phyloP scores from a whole-genome alignment of 2,797 vertebrate genomes.

The Gambusia yucatana region DNA sequence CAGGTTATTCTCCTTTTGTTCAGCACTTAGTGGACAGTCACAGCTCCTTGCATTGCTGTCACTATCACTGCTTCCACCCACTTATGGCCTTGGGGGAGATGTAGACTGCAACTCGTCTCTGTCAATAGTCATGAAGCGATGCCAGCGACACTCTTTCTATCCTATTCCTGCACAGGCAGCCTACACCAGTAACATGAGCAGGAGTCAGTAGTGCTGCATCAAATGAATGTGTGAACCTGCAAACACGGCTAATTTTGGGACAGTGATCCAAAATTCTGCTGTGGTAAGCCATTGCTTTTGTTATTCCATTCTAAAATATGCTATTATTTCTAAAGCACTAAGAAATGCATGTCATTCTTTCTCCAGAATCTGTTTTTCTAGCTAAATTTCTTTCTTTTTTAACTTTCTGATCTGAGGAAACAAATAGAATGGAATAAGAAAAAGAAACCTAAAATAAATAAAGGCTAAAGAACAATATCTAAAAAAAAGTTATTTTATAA shows the following conservation, averaged over 20 bases:
- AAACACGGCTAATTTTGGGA: slow-evolving; percentile 36
- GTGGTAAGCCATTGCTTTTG: slow-evolving; percentile 15
- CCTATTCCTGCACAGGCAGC: slow-evolving; percentile 15
- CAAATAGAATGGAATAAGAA: neutral
- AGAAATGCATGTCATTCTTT: neutral
- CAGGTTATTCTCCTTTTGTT: slow-evolving; percentile 13
- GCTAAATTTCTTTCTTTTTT: neutral
- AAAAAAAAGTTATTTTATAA: neutral
- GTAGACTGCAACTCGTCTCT: slow-evolving; percentile 21
- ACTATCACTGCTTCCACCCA: slow-evolving; percentile 9
- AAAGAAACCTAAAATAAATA: neutral
- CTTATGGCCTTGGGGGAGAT: slow-evolving; percentile 18
- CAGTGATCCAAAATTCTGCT: slow-evolving; percentile 20
- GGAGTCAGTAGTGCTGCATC: slow-evolving; percentile 35
- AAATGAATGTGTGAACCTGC: slow-evolving; percentile 26
- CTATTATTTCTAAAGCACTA: neutral
- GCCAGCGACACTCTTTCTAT: slow-evolving; percentile 14
- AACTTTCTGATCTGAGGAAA: neutral
- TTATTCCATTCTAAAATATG: slow-evolving; percentile 7
- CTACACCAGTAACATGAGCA: slow-evolving; percentile 11
- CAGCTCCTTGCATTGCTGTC: slow-evolving; percentile 13
- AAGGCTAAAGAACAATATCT: neutral
- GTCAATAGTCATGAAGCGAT: slow-evolving; percentile 13
- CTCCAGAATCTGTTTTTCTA: neutral
- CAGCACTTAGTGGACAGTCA: slow-evolving; percentile 17